Base-by-base conservation (phyloP, 2,888 invertebrate genomes). In the Serrognathus titanus region DNA sequence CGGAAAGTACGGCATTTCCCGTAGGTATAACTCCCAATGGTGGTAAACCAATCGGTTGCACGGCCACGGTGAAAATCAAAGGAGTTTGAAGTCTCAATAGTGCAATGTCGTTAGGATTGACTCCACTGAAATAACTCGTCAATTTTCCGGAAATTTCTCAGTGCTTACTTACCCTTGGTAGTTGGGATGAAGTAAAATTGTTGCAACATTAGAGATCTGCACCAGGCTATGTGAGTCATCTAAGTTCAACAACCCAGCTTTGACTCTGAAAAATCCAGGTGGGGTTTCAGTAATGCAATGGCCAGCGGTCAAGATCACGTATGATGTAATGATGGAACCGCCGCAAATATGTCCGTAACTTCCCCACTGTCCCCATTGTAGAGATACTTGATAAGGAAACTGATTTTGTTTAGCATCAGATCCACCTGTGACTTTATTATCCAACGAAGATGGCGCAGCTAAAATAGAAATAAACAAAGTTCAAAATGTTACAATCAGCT, bases 61-160 rank as follows among this genome's bases (percentile, higher is more conserved):
- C 75, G 11, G 50, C 60, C 1, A 68, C 69, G 48, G 68, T 72
- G 13, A 73, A 67, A 0, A 45, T 59, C 48, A 80, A 68, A 1
- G 74, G 67, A 1, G 55, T 58, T 20, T 64, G 62, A 43, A 83
- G 68, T 48, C 73, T 74, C 11, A 83, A 63, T 3, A 84, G 63
- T 38, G 81, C 82, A 37, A 83, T 78, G 66, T 84, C 83, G 63
- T 81, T 78, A 13, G 78, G 77, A 12, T 69, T 73, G 9, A 65
- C 62, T 38, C 63, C 65, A 3, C 57, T 57, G 37, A 31, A 52
- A 48, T 16, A 3, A 16, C 2, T 16, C 16, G 16, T 16, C 2
- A 3, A 16, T 16, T 16, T 16, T 16, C 16, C 16, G 16, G 3
- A 16, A 24, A 12, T 48, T 31, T 35, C 37, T 45, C 2, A 16